Evolutionary conservation across 2,113 vertebrate species (phyloP).

Genomic region (Perccottus glenii): DNA sequence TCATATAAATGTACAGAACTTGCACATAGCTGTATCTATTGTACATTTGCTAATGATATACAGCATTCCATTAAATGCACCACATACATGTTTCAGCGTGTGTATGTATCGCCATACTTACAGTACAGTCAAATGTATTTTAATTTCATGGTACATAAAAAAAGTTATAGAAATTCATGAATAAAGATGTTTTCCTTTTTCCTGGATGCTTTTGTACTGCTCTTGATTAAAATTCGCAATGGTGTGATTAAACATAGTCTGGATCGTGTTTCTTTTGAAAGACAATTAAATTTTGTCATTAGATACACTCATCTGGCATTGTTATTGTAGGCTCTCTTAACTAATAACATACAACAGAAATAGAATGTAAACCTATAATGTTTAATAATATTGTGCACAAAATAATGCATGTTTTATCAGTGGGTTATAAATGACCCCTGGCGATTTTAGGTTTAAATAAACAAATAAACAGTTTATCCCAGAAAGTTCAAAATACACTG

Average conservation of each 20-base stretch:
- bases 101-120: slow-evolving; percentile 82
- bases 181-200: slow-evolving; percentile 70
- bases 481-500: too few relatives aligned
- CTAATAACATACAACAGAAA: too few relatives aligned
- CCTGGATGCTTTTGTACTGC: slow-evolving; percentile 53
- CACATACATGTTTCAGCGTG: slow-evolving; percentile 82
- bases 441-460: too few relatives aligned
- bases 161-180: slow-evolving; percentile 75
- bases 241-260: slow-evolving; percentile 36
- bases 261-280: slow-evolving; percentile 62
- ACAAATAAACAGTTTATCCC: too few relatives aligned
- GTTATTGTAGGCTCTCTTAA: too few relatives aligned
- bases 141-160: slow-evolving; percentile 77
- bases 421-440: too few relatives aligned
- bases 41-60: slow-evolving; percentile 82
- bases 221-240: slow-evolving; percentile 46
- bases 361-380: too few relatives aligned
- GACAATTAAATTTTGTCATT: slow-evolving; percentile 46
- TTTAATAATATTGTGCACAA: too few relatives aligned
- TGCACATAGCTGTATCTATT: slow-evolving; percentile 82
- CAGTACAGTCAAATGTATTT: slow-evolving; percentile 83
- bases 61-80: slow-evolving; percentile 74
- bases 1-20: slow-evolving; percentile 80
- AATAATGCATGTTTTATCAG: too few relatives aligned
- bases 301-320: too few relatives aligned